phyloP scores from a whole-genome alignment of 2,888 invertebrate species.

The Sarcophaga subvicina region DNA sequence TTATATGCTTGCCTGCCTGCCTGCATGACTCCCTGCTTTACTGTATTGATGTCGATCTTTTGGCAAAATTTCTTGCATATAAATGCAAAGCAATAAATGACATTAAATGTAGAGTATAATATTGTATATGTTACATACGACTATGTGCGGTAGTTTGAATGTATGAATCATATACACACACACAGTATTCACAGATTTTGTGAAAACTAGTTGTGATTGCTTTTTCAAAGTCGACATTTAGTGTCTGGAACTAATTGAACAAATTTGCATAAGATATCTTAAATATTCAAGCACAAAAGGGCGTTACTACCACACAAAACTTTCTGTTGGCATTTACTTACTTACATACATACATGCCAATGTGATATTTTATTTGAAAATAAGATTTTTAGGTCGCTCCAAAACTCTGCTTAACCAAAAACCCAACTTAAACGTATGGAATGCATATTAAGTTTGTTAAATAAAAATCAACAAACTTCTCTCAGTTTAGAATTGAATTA shows the following conservation, averaged over 20 bases:
- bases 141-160: background rate
- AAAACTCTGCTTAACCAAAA: background rate
- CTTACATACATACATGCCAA: conserved; percentile 37
- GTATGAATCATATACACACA: background rate
- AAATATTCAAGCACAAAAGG: conserved; percentile 56
- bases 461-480: background rate
- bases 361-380: conserved; percentile 37
- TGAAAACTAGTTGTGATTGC: conserved; percentile 53
- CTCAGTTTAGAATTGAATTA: background rate
- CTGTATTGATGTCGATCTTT: conserved; percentile 49
- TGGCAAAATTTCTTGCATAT: conserved; percentile 60
- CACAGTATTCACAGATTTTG: background rate
- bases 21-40: background rate
- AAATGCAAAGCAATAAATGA: conserved; percentile 58
- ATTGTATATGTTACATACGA: background rate
- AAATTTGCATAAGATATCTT: conserved; percentile 67
- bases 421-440: conserved; percentile 8
- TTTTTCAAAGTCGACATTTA: conserved; percentile 65
- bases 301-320: conserved; percentile 62
- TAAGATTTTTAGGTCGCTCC: conserved; percentile 26
- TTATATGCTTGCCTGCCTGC: conserved; percentile 14
- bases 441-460: conserved; percentile 31
- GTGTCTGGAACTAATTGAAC: conserved; percentile 68
- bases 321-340: conserved; percentile 56
- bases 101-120: conserved; percentile 41